Percentiles rank a stretch among this genome's conserved stretches.
phyloP scores from a whole-genome alignment of 2,113 vertebrate species.

The Bothrops jararaca region DNA sequence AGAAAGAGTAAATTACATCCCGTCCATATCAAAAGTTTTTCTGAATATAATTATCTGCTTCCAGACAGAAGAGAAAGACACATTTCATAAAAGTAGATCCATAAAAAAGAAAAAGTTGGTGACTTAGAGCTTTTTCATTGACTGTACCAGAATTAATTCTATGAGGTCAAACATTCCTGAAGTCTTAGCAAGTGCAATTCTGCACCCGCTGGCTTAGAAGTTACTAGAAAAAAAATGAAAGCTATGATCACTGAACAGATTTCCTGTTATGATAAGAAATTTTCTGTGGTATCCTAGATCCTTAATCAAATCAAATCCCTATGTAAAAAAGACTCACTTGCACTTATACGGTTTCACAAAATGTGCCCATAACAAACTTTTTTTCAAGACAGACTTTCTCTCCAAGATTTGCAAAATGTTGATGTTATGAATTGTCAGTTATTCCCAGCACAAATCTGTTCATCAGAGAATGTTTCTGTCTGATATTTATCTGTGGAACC shows the following conservation, averaged over 20 bases:
- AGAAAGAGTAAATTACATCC: no score
- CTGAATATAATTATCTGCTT: no score
- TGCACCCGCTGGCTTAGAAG: not conserved
- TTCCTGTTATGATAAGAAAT: not conserved
- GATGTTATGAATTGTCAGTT: not conserved
- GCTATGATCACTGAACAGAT: not conserved
- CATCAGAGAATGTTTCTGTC: not conserved
- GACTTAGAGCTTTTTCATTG: not conserved
- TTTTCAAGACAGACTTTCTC: not conserved
- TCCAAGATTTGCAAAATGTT: not conserved
- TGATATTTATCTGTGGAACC: slow-evolving; percentile 14
- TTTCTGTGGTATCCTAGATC: not conserved
- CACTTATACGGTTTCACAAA: not conserved
- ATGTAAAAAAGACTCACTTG: not conserved
- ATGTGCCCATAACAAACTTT: not conserved
- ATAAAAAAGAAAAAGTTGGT: not conserved
- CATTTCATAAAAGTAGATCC: not conserved
- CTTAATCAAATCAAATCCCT: not conserved
- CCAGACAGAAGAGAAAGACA: no score
- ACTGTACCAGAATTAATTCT: not conserved
- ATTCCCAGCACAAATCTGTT: not conserved
- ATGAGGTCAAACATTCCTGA: not conserved
- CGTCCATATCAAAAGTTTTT: no score
- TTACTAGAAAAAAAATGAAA: not conserved
- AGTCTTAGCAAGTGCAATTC: not conserved